A percentile compares a stretch with the other conserved stretches of the same genome.
Conservation (phyloP, 1,140 invertebrate species). For the Xylocopa sonorina region DNA sequence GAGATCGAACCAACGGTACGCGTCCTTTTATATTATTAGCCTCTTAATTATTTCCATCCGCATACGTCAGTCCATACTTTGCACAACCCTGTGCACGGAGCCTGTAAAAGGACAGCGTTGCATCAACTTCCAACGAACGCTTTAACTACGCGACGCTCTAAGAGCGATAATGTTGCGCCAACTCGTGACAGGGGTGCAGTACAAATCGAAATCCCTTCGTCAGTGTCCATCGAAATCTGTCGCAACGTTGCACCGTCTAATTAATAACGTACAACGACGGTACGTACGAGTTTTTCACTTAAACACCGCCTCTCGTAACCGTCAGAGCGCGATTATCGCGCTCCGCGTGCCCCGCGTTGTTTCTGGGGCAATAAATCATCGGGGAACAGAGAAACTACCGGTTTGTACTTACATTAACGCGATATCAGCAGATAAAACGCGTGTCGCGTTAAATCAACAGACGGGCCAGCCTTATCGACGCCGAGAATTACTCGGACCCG, state of each 20-base stretch:
- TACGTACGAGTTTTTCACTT: neutral
- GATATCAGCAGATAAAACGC: conserved; percentile 41
- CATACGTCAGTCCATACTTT: neutral
- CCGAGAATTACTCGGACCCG: conserved; percentile 3
- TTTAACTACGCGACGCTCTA: too few relatives aligned
- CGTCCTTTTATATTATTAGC: conserved; percentile 58
- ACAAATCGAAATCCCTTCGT: neutral
- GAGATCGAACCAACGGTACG: conserved; percentile 68
- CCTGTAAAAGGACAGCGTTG: neutral
- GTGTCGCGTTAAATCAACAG: conserved; percentile 46
- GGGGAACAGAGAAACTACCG: conserved; percentile 22
- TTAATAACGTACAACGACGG: too few relatives aligned
- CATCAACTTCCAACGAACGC: neutral
- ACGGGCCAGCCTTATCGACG: conserved; percentile 48
- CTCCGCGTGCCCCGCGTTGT: too few relatives aligned
- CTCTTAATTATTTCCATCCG: conserved; percentile 46
- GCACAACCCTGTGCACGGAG: neutral
- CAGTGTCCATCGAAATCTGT: too few relatives aligned
- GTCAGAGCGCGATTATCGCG: neutral
- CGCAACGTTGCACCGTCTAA: too few relatives aligned
- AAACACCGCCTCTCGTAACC: neutral
- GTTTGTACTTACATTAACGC: conserved; percentile 28
- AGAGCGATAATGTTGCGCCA: too few relatives aligned
- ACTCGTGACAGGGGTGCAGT: too few relatives aligned
- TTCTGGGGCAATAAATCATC: conserved; percentile 32